phyloP scores from a whole-genome alignment of 2,888 invertebrate species.

The Ophion costatus region DNA sequence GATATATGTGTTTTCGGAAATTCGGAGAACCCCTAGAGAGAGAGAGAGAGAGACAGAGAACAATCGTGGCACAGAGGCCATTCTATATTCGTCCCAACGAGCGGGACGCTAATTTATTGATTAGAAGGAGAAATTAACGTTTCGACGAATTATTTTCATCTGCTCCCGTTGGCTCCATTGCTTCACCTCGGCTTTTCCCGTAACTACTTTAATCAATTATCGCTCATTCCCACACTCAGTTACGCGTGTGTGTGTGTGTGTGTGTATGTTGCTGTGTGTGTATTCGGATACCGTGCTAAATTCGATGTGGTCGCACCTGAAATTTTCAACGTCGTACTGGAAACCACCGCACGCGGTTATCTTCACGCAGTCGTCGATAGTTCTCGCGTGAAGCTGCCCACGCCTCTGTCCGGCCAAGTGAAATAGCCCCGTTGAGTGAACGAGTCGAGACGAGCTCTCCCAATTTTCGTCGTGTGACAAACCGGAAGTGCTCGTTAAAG shows the following conservation, averaged over 20 bases:
- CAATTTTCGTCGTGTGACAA: too few species aligned
- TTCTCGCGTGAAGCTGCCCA: background rate
- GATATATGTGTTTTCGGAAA: conserved; percentile 21
- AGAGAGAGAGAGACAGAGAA: background rate
- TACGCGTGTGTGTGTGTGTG: background rate
- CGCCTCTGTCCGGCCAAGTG: too few species aligned
- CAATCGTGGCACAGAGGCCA: background rate
- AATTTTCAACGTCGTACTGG: conserved; percentile 31
- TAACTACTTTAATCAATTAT: conserved; percentile 41
- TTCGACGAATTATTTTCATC: conserved; percentile 44
- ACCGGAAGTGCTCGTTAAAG: background rate
- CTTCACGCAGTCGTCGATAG: background rate
- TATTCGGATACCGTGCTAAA: background rate
- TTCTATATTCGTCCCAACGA: conserved; percentile 6
- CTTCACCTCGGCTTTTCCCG: background rate
- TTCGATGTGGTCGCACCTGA: conserved; percentile 23
- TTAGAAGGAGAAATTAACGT: conserved; percentile 48
- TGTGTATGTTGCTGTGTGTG: too few species aligned
- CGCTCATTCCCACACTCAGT: conserved; percentile 9
- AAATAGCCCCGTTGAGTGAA: too few species aligned
- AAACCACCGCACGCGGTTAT: conserved; percentile 19
- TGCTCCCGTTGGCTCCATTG: conserved; percentile 8
- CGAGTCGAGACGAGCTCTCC: too few species aligned
- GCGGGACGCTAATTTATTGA: conserved; percentile 45
- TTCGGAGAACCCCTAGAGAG: background rate